Evolutionary conservation across 1,140 invertebrate genomes (phyloP).

Genomic region (Aphelinus certus): DNA sequence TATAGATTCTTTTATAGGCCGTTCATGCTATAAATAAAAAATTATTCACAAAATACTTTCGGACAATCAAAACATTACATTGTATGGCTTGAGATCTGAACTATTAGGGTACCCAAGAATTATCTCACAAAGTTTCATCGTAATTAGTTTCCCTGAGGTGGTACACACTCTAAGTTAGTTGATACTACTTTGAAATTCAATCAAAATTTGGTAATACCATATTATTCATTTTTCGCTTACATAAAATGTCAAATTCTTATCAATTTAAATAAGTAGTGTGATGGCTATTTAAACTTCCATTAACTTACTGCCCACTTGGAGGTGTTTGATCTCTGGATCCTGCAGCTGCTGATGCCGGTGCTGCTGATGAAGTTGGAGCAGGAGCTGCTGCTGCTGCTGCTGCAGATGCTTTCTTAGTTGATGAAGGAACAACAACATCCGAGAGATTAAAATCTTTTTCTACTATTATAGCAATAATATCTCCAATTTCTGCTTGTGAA

Average conservation of each 20-base stretch:
- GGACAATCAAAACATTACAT: no score
- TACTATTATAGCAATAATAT: constrained; percentile 88
- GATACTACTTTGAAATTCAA: no score
- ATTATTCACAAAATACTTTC: no score
- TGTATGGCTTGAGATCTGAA: no score
- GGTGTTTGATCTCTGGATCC: constrained; percentile 44
- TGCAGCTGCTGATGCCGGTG: constrained; percentile 38
- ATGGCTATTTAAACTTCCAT: background rate
- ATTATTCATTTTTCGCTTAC: background rate
- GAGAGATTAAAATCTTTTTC: constrained; percentile 70
- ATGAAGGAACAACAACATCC: constrained; percentile 56
- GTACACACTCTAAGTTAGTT: no score
- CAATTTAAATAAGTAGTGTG: background rate
- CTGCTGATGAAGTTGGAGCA: constrained; percentile 50
- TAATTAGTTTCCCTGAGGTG: no score
- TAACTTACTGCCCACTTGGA: constrained; percentile 56
- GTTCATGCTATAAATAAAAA: no score
- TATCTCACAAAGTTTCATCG: no score
- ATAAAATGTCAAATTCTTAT: background rate
- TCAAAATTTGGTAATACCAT: no score
- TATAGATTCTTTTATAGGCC: no score
- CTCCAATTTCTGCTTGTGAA: constrained; percentile 83
- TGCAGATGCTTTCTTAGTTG: constrained; percentile 57
- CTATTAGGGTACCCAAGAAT: no score
- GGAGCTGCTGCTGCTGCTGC: constrained; percentile 46